Evolutionary conservation across 1,140 invertebrate species (phyloP).

Genomic region (Drosophila eugracilis): DNA sequence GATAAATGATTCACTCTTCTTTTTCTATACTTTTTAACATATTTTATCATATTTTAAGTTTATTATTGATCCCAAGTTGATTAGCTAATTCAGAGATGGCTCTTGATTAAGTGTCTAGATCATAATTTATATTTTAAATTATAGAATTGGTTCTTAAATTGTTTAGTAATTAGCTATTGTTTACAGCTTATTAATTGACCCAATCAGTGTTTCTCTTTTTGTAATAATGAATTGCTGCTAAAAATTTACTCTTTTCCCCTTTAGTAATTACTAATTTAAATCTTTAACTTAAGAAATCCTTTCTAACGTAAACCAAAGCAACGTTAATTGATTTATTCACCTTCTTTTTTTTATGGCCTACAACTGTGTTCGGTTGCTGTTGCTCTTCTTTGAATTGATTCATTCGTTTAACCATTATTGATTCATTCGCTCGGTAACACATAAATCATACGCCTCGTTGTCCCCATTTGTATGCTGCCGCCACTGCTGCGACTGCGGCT

Average conservation of each 20-base stretch:
- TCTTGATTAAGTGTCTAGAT: no score
- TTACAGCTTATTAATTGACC: background rate
- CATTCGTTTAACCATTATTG: background rate
- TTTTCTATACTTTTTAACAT: background rate
- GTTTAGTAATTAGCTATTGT: background rate
- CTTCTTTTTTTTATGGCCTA: background rate
- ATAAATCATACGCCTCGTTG: constrained; percentile 14
- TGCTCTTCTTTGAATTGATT: background rate
- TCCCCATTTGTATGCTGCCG: constrained; percentile 2
- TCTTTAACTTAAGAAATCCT: background rate
- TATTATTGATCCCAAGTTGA: constrained; percentile 2
- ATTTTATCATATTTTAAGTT: constrained; percentile 1
- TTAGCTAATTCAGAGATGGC: background rate
- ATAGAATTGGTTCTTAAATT: background rate
- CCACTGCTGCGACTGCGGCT: no score
- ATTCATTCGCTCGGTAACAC: background rate
- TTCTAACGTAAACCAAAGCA: no score
- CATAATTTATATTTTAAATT: background rate
- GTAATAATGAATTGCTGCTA: no score
- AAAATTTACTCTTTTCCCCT: no score
- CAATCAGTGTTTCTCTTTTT: background rate
- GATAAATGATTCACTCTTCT: constrained; percentile 31
- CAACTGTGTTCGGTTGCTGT: background rate
- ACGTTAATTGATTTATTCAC: background rate
- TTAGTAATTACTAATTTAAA: no score